Evolutionary conservation across 2,888 invertebrate species (phyloP).

Genomic region (Cephus sareptanus): DNA sequence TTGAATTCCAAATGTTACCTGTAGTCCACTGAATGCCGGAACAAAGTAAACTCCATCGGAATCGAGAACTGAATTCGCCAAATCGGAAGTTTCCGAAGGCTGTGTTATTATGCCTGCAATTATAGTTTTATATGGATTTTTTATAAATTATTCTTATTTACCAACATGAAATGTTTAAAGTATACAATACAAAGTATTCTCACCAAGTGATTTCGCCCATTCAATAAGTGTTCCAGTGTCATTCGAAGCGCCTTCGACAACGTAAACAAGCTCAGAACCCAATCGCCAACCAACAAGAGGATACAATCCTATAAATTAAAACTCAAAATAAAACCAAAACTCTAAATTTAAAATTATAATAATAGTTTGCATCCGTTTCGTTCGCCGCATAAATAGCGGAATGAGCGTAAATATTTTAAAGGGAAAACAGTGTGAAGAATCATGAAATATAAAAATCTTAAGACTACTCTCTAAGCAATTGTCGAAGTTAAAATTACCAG

Average conservation of each 20-base stretch:
- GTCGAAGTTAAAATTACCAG: constrained; percentile 67
- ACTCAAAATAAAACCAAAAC: neutral
- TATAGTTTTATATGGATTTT: neutral
- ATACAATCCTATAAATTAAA: constrained; percentile 75
- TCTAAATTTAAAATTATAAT: neutral
- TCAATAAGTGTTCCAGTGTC: constrained; percentile 90
- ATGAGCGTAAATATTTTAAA: no score
- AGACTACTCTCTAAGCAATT: neutral
- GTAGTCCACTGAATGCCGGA: constrained; percentile 90
- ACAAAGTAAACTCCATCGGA: constrained; percentile 86
- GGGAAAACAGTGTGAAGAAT: neutral
- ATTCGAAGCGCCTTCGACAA: constrained; percentile 88
- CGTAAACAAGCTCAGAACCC: constrained; percentile 73
- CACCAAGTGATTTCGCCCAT: constrained; percentile 83
- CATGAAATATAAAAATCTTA: neutral
- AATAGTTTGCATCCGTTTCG: neutral
- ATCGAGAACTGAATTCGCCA: constrained; percentile 77
- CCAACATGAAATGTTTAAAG: neutral
- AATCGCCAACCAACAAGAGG: constrained; percentile 91
- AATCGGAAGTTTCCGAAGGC: constrained; percentile 73
- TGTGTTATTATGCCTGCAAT: constrained; percentile 73
- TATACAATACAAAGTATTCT: constrained; percentile 27
- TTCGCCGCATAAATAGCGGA: no score
- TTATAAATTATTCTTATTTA: neutral
- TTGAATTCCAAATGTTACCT: constrained; percentile 69